Evolutionary conservation across 1,140 invertebrate genomes (phyloP).

Genomic region (Agrilus planipennis): DNA sequence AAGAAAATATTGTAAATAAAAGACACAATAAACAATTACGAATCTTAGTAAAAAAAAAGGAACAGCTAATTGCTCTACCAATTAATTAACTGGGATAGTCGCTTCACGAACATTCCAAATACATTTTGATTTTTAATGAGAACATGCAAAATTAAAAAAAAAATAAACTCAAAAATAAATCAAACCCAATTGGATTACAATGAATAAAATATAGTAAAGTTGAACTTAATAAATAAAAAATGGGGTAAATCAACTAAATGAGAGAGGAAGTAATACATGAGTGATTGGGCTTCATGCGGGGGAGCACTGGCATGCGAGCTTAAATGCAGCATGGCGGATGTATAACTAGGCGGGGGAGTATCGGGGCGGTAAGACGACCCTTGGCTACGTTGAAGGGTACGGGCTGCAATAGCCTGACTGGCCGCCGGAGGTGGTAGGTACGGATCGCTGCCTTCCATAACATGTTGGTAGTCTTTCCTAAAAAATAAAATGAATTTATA

Average conservation of each 20-base stretch:
- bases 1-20: too few species aligned
- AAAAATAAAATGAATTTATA: too few species aligned
- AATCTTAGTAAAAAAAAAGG: too few species aligned
- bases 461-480: slow-evolving; percentile 58
- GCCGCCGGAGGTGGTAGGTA: slow-evolving; percentile 45
- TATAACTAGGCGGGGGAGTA: slow-evolving; percentile 34
- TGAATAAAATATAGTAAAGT: too few species aligned
- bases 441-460: slow-evolving; percentile 62
- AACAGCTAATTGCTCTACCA: too few species aligned
- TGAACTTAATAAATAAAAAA: slow-evolving; percentile 7
- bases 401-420: slow-evolving; percentile 48
- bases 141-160: too few species aligned
- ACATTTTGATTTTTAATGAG: too few species aligned
- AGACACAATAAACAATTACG: too few species aligned
- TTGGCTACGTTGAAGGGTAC: slow-evolving; percentile 41
- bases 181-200: too few species aligned
- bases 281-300: slow-evolving; percentile 24
- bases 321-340: slow-evolving; percentile 30
- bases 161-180: too few species aligned
- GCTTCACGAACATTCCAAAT: too few species aligned
- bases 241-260: slow-evolving; percentile 15
- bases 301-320: slow-evolving; percentile 22
- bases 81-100: too few species aligned
- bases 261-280: slow-evolving; percentile 26
- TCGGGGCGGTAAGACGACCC: slow-evolving; percentile 33